A percentile compares a stretch with the other conserved stretches of the same genome.
phyloP scores from a whole-genome alignment of 2,888 invertebrate genomes.

The Hyppa rectilinea region DNA sequence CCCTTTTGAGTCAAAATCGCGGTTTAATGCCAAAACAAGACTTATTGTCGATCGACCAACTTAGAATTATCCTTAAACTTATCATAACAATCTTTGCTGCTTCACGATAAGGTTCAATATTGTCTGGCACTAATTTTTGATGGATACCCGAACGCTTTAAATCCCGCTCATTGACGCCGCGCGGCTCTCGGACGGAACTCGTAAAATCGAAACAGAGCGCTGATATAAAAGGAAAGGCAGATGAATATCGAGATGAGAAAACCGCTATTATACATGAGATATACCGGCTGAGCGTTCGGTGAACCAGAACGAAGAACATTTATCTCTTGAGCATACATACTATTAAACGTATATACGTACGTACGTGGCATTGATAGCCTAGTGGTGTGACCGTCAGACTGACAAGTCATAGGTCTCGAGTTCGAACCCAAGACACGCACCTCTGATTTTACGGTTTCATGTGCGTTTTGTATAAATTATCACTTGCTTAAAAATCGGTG shows the following conservation, averaged over 20 bases:
- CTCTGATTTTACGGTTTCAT: no score
- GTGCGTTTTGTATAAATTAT: no score
- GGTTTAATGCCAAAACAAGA: constrained; percentile 84
- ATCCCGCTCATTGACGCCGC: constrained; percentile 82
- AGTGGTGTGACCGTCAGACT: no score
- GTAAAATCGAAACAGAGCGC: constrained; percentile 87
- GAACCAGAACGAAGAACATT: constrained; percentile 58
- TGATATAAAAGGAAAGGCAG: constrained; percentile 85
- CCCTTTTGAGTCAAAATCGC: constrained; percentile 81
- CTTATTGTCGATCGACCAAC: constrained; percentile 75
- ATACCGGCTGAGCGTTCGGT: constrained; percentile 65
- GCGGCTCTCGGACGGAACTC: constrained; percentile 79
- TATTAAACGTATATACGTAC: constrained; percentile 3
- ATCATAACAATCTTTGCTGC: constrained; percentile 57
- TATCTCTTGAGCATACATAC: constrained; percentile 34
- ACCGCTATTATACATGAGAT: constrained; percentile 81
- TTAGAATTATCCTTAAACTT: constrained; percentile 49
- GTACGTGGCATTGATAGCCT: no score
- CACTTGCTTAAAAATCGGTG: no score
- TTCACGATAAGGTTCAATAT: constrained; percentile 70
- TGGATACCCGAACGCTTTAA: constrained; percentile 70
- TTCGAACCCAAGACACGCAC: no score
- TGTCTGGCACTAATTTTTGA: constrained; percentile 64
- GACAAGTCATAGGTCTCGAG: no score
- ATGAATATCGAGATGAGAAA: constrained; percentile 88